Evolutionary conservation across 2,888 invertebrate species (phyloP), one percentile per base, ranked within the genome.

Genomic region (Aquatica leii): DNA sequence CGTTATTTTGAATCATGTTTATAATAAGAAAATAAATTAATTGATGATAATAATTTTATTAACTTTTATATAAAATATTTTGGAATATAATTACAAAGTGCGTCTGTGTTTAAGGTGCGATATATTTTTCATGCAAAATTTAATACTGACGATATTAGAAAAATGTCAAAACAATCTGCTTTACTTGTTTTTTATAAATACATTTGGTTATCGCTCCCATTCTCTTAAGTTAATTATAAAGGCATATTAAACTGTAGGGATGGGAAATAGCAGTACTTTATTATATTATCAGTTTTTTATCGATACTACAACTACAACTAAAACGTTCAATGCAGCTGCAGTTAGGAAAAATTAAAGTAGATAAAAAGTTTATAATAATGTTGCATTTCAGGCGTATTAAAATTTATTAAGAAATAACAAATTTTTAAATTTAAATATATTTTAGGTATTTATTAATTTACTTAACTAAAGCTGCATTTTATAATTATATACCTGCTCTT

Each of bases 21-120:
- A n/a, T n/a, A n/a, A n/a, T n/a, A n/a, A n/a, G n/a, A n/a, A n/a
- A n/a, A n/a, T n/a, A n/a, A n/a, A n/a, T 24, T 24, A 6, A 6
- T 24, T 24, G 24, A 24, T 24, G 24, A 4, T 24, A 24, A 24
- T 24, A 24, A 6, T 24, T 24, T 24, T 24, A 24, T 24, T 24
- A 2, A 24, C 71, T 73, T 77, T 75, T 76, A 75, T 77, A 77
- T 75, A 77, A 77, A 77, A 77, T 73, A 71, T 74, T 70, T 72
- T 70, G 71, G 74, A 72, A 73, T 73, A 73, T 73, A 69, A 62
- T 65, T 69, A 71, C 68, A 74, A 74, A 74, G 77, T 76, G 77
- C 75, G 70, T 72, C 74, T 74, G 74, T 76, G 71, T 72, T 74
- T 68, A 76, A 76, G 64, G 78, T 78, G 78, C 77, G 71, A 74